These are phyloP conservation scores for Myotis planiceps DNA, from an alignment of 2,797 vertebrate genomes.

Conservation along the genomic window DNA sequence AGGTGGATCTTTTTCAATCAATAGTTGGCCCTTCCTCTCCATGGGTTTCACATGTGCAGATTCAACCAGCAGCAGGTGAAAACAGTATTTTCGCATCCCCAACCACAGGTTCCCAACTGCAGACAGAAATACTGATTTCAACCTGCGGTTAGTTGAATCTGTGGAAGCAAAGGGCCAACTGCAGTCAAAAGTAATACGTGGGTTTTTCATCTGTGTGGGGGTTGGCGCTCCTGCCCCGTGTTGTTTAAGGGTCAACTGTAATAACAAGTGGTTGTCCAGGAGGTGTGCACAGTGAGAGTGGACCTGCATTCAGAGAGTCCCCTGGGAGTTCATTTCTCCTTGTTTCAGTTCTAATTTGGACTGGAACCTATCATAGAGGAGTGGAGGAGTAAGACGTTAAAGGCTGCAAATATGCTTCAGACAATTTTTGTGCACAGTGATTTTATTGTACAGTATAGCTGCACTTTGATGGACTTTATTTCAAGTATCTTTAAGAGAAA, in stretches of 20 bases:
- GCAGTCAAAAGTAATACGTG: background rate
- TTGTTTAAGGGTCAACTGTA: background rate
- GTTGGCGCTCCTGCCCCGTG: no score
- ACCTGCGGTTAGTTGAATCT: background rate
- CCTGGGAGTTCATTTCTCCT: background rate
- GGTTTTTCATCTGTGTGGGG: background rate
- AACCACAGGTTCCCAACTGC: background rate
- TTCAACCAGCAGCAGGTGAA: background rate
- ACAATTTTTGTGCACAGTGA: background rate
- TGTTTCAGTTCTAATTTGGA: background rate
- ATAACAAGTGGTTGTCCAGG: background rate
- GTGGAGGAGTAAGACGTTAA: background rate
- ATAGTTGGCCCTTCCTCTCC: background rate
- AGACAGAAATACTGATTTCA: background rate
- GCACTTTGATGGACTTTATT: background rate
- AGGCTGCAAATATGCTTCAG: background rate
- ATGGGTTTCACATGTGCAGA: background rate
- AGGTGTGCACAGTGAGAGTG: background rate
- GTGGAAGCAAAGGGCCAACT: background rate
- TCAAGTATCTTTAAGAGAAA: conserved; percentile 32
- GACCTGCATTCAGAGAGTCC: background rate
- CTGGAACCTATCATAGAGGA: background rate
- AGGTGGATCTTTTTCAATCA: background rate
- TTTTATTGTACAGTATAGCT: background rate
- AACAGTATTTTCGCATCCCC: background rate